Percentiles rank a stretch among this genome's conserved stretches.
phyloP scores from a whole-genome alignment of 2,113 vertebrate genomes.

The Pao palembangensis region DNA sequence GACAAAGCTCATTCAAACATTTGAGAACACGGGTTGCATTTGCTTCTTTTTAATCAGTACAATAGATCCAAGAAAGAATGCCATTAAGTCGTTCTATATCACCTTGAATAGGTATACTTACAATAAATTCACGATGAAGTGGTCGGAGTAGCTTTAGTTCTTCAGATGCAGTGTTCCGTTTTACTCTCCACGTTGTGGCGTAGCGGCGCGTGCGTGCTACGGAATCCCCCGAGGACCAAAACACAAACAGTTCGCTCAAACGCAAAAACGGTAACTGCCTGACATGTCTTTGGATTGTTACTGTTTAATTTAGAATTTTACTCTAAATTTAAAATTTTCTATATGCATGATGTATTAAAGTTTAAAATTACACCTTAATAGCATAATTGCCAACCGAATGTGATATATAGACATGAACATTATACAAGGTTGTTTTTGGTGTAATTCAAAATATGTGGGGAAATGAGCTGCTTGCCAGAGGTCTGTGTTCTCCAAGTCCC shows the following conservation, averaged over 20 bases:
- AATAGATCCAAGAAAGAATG: accelerated
- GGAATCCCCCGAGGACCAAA: constrained; percentile 42
- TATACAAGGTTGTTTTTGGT: no score
- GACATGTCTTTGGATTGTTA: no score
- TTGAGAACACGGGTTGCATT: not conserved
- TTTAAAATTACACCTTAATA: no score
- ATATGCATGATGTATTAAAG: no score
- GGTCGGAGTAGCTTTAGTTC: not conserved
- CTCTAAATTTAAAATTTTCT: no score
- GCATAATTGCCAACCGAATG: no score
- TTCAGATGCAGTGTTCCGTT: constrained; percentile 12
- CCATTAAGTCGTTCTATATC: accelerated
- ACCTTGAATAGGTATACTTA: constrained; percentile 28
- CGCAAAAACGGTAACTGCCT: not conserved
- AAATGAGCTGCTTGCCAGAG: no score
- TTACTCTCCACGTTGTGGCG: constrained; percentile 49
- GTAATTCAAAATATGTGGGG: no score
- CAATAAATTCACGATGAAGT: not conserved
- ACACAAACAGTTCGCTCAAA: not conserved
- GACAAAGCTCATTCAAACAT: not conserved
- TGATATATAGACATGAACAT: no score
- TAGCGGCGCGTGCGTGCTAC: constrained; percentile 59
- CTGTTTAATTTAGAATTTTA: no score
- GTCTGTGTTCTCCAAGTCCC: no score
- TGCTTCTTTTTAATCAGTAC: not conserved